phyloP scores from a whole-genome alignment of 92 coral and sea anemone species.

The Ricordea florida region DNA sequence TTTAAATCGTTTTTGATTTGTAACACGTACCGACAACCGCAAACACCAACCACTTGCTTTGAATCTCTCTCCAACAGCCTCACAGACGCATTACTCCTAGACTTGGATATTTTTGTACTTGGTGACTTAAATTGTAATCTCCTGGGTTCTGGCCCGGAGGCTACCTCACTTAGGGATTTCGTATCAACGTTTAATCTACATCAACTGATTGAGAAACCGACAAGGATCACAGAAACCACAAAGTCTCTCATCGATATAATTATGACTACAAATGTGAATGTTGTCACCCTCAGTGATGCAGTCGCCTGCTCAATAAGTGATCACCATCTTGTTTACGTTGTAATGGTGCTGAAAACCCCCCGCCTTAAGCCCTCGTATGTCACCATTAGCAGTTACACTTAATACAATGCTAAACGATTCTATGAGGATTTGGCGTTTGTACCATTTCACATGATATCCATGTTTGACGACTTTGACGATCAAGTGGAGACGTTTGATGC shows the following conservation, averaged over 20 bases:
- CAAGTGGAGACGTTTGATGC: constrained; percentile 24
- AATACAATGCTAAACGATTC: constrained; percentile 16
- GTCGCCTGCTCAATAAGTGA: constrained; percentile 54
- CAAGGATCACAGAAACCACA: constrained; percentile 36
- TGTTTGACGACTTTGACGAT: constrained; percentile 42
- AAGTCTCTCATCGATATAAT: constrained; percentile 31
- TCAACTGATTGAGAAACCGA: constrained; percentile 27
- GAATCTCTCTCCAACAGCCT: constrained; percentile 18
- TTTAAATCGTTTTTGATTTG: constrained; percentile 32
- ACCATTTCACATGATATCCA: too few relatives aligned
- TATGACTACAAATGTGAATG: constrained; percentile 20
- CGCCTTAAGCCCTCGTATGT: constrained; percentile 36
- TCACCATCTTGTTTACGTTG: constrained; percentile 51
- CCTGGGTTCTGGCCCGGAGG: constrained; percentile 19
- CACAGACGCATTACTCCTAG: constrained; percentile 16
- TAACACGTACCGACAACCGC: constrained; percentile 26
- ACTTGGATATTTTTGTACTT: constrained; percentile 7
- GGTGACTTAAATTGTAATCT: constrained; percentile 20
- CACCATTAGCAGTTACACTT: constrained; percentile 38
- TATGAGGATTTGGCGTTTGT: constrained; percentile 45
- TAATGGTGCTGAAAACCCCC: constrained; percentile 37
- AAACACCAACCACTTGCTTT: constrained; percentile 2
- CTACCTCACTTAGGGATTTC: constrained; percentile 10
- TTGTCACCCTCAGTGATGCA: constrained; percentile 36
- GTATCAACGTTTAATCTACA: constrained; percentile 28